These are phyloP conservation scores for Crocodylus rhombifer DNA, from an alignment of 2,797 vertebrate genomes.

Conservation along the genomic window DNA sequence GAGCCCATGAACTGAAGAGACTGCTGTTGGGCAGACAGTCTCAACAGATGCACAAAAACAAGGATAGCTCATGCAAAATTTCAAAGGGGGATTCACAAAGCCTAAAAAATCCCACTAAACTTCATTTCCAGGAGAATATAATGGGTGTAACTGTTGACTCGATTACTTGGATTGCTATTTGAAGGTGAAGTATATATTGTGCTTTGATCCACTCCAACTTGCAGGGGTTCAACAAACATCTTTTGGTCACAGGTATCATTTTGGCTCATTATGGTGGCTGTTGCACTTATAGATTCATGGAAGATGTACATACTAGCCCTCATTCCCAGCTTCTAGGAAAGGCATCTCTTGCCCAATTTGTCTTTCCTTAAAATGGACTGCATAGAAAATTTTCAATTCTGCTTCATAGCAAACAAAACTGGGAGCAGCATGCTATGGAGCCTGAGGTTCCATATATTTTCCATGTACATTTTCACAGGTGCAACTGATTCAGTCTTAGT, in stretches of 20 bases:
- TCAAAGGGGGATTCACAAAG: not conserved
- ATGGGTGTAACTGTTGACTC: not conserved
- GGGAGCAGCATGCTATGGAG: not conserved
- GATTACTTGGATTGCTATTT: not conserved
- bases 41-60: not conserved
- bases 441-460: not conserved
- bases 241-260: not conserved
- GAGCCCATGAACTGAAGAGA: conserved; percentile 6
- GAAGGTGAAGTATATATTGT: not conserved
- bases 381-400: not conserved
- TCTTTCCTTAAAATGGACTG: not conserved
- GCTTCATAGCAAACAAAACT: not conserved
- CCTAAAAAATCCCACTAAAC: not conserved
- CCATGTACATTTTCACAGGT: conserved; percentile 1
- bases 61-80: not conserved
- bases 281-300: not conserved
- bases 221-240: not conserved
- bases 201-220: not conserved
- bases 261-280: not conserved
- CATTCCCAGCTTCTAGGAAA: not conserved
- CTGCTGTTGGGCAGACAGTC: conserved; percentile 6
- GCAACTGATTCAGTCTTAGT: conserved; percentile 15
- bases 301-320: not conserved
- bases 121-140: not conserved
- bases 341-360: not conserved